These are phyloP conservation scores for Alosa alosa DNA, from an alignment of 2,113 vertebrate species.

Conservation along the genomic window DNA sequence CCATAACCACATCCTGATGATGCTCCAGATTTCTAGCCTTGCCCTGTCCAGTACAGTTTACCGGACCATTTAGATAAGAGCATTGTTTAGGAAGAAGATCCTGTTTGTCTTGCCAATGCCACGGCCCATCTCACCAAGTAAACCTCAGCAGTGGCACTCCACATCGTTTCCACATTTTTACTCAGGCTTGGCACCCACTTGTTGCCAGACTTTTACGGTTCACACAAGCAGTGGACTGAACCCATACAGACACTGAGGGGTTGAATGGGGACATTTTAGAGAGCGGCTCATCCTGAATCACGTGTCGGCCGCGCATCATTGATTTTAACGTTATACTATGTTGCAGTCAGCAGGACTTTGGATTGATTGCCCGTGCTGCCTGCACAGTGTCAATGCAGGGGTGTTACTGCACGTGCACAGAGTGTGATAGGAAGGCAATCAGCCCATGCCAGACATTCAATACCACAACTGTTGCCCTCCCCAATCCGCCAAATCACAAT, in stretches of 20 bases:
- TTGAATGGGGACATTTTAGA: background rate
- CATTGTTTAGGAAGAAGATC: background rate
- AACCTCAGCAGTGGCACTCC: background rate
- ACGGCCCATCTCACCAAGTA: background rate
- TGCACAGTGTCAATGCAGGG: background rate
- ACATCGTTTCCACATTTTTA: background rate
- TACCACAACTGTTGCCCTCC: background rate
- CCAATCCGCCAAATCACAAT: conserved; percentile 1
- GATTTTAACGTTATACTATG: background rate
- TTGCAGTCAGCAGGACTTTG: background rate
- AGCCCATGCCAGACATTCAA: conserved; percentile 18
- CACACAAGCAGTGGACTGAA: background rate
- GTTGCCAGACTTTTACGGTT: background rate
- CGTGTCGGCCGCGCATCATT: background rate
- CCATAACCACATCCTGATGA: background rate
- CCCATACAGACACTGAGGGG: background rate
- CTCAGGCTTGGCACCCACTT: background rate
- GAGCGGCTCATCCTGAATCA: background rate
- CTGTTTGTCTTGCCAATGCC: background rate
- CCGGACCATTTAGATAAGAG: background rate
- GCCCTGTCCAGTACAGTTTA: background rate
- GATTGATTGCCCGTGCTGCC: background rate
- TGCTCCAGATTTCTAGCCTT: background rate
- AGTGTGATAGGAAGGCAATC: conserved; percentile 21
- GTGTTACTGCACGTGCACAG: background rate